Conservation (phyloP, 1,140 invertebrate species). For the Lasioglossum albipes region DNA sequence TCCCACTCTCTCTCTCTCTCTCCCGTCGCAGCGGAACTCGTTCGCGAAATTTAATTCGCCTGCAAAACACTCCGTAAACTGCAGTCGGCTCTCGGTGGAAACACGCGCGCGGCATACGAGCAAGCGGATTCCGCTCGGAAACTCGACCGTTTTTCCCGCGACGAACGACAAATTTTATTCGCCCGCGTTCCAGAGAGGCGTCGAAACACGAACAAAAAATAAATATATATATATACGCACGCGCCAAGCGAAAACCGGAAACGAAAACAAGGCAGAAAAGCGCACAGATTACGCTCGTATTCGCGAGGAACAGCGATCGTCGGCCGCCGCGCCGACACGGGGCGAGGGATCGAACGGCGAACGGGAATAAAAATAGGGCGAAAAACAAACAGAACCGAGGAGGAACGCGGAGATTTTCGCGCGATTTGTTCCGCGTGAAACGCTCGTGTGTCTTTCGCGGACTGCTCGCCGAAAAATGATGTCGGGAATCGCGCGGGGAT, state of each 20-base stretch:
- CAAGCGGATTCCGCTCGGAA: not conserved
- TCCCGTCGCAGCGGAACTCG: too few species aligned
- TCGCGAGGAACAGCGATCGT: not conserved
- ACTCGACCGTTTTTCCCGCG: not conserved
- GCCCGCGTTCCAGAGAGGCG: not conserved
- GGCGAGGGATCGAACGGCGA: not conserved
- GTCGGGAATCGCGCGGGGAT: too few species aligned
- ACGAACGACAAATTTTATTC: slow-evolving; percentile 19
- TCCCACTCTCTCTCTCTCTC: too few species aligned
- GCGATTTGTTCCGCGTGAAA: too few species aligned
- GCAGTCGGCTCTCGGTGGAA: not conserved
- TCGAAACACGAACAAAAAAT: not conserved
- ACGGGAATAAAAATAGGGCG: not conserved
- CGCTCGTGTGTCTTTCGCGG: too few species aligned
- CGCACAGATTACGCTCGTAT: not conserved
- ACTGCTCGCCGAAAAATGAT: too few species aligned
- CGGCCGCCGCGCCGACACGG: too few species aligned
- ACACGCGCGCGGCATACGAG: not conserved
- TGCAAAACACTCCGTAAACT: slow-evolving; percentile 10
- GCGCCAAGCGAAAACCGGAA: not conserved
- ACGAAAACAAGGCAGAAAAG: not conserved
- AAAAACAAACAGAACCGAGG: not conserved
- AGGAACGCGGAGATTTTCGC: too few species aligned
- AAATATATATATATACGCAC: too few species aligned
- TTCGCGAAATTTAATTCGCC: slow-evolving; percentile 12